Percentiles rank a stretch among this genome's conserved stretches.
Evolutionary conservation across 2,797 vertebrate species (phyloP).

Genomic region (Zalophus californianus): DNA sequence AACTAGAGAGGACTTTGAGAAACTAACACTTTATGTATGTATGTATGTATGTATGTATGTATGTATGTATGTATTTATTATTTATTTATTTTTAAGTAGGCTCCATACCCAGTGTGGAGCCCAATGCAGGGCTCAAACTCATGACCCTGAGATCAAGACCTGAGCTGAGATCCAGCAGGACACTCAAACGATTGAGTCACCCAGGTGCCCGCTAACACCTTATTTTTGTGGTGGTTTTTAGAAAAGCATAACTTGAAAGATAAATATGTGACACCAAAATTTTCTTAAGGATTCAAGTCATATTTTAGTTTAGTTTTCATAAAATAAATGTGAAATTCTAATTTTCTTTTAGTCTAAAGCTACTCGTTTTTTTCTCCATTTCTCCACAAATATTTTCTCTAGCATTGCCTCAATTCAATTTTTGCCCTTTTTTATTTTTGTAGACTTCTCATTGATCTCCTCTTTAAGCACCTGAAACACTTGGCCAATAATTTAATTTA

Average conservation of each 20-base stretch:
- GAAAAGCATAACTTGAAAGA: background rate
- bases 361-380: background rate
- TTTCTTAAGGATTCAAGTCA: background rate
- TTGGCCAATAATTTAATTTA: slow-evolving; percentile 51
- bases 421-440: slow-evolving; percentile 7
- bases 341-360: slow-evolving; percentile 17
- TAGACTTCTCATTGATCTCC: background rate
- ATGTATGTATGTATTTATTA: too few species aligned
- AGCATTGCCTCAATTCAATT: background rate
- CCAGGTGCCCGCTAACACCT: background rate
- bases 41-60: too few species aligned
- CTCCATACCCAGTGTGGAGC: too few species aligned
- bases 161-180: background rate
- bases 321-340: background rate
- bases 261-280: background rate
- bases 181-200: background rate
- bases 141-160: background rate
- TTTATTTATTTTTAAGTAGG: background rate
- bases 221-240: background rate
- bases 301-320: background rate
- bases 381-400: background rate
- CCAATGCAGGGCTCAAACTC: background rate
- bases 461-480: slow-evolving; percentile 16
- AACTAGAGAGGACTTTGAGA: background rate
- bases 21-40: background rate